A percentile compares a stretch with the other conserved stretches of the same genome.
Conservation (phyloP, 2,113 vertebrate species). For the Corythornis madagascariensis region DNA sequence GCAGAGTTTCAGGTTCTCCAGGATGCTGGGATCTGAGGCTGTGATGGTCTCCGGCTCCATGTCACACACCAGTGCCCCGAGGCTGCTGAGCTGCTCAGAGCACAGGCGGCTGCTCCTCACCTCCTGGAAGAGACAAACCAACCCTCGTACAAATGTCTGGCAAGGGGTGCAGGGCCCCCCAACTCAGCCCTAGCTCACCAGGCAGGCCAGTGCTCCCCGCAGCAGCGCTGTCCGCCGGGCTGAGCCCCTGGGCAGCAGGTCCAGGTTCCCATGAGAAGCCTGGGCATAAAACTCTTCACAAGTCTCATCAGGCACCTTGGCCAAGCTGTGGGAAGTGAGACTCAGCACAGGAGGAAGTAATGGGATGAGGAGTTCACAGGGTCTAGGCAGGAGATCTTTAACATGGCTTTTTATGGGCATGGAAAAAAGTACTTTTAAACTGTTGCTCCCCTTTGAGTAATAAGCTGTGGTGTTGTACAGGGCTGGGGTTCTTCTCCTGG, state of each 20-base stretch:
- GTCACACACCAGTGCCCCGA: conserved; percentile 64
- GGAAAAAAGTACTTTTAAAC: background rate
- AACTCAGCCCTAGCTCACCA: conserved; percentile 19
- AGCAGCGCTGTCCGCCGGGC: conserved; percentile 27
- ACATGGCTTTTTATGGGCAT: background rate
- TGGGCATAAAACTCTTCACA: conserved; percentile 49
- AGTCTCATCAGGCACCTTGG: background rate
- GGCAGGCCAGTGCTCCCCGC: conserved; percentile 40
- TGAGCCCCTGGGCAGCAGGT: conserved; percentile 62
- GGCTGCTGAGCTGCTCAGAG: conserved; percentile 31
- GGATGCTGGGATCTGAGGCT: background rate
- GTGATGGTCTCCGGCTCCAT: conserved; percentile 37
- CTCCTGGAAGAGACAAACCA: background rate
- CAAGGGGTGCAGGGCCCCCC: fast-evolving
- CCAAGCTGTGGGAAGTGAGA: conserved; percentile 2
- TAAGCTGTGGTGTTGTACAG: fast-evolving
- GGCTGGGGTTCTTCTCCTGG: background rate
- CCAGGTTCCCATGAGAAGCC: conserved; percentile 48
- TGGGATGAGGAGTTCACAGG: fast-evolving
- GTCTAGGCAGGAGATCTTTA: background rate
- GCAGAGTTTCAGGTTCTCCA: conserved; percentile 70
- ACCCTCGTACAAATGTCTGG: fast-evolving
- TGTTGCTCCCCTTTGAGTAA: background rate
- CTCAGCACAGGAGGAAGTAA: background rate
- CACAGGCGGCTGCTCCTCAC: background rate